These are phyloP conservation scores for Mormyrus lacerda DNA, from an alignment of 2,113 vertebrate genomes.

Conservation along the genomic window DNA sequence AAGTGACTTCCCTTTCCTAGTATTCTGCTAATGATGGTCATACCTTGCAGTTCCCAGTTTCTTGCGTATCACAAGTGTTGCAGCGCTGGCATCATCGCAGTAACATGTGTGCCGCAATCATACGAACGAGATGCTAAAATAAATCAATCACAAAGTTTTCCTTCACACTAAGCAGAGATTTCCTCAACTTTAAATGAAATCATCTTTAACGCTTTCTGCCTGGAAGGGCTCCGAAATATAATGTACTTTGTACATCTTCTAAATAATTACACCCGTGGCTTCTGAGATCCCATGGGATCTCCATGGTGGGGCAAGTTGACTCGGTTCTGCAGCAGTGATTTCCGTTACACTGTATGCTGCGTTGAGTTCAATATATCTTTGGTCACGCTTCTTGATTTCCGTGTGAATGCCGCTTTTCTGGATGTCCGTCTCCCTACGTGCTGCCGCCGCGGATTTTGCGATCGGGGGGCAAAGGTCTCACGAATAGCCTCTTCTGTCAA, in stretches of 20 bases:
- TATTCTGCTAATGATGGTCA: background rate
- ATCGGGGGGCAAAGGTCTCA: background rate
- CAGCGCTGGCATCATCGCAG: background rate
- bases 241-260: background rate
- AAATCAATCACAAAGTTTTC: background rate
- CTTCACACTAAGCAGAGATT: background rate
- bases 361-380: background rate
- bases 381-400: background rate
- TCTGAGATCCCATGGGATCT: background rate
- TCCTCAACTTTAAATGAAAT: too few species aligned
- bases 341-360: background rate
- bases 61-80: background rate
- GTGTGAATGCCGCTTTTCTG: background rate
- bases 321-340: background rate
- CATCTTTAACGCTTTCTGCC: background rate
- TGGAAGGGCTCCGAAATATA: background rate
- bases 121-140: background rate
- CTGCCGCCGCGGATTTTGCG: background rate
- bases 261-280: background rate
- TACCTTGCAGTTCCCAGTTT: too few species aligned
- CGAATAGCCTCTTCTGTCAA: conserved; percentile 27
- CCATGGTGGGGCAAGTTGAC: background rate
- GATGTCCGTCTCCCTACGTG: background rate
- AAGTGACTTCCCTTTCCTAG: background rate
- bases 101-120: background rate